These are phyloP conservation scores for Cinclus cinclus DNA, from an alignment of 2,113 vertebrate genomes.

Conservation along the genomic window DNA sequence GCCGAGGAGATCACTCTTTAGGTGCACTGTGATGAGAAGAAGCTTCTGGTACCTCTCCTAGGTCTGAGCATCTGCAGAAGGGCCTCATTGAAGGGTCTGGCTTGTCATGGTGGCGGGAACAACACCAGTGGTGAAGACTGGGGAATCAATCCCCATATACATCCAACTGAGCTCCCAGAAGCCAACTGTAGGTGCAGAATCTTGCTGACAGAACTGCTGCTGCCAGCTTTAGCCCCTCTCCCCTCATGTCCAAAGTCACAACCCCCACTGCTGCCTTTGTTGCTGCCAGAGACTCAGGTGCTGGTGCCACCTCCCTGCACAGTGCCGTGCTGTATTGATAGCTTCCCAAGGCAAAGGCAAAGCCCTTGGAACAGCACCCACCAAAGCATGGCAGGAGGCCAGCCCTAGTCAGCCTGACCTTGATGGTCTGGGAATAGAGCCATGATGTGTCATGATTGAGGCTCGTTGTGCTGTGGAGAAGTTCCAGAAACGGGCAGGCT, in stretches of 20 bases:
- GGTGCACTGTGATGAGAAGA: background rate
- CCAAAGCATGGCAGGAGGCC: slow-evolving; percentile 5
- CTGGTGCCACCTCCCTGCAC: background rate
- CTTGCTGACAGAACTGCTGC: background rate
- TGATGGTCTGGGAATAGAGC: slow-evolving; percentile 56
- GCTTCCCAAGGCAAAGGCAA: background rate
- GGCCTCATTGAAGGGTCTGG: background rate
- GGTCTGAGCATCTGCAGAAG: background rate
- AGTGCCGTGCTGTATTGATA: background rate
- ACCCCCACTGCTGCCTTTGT: background rate
- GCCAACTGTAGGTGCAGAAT: background rate
- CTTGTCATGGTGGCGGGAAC: background rate
- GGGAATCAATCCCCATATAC: background rate
- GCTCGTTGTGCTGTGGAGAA: background rate
- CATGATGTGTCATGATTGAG: slow-evolving; percentile 25
- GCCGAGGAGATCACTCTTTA: background rate
- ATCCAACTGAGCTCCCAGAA: background rate
- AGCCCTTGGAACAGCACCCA: slow-evolving; percentile 47
- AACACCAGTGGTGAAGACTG: background rate
- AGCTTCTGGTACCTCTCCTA: background rate
- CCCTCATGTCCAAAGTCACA: background rate
- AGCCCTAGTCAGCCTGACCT: slow-evolving; percentile 53
- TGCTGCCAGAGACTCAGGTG: background rate
- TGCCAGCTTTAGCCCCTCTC: background rate
- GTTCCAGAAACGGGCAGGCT: slow-evolving; percentile 8